phyloP scores from a whole-genome alignment of 2,113 vertebrate species.

The Pseudolaguvia tuberculata region DNA sequence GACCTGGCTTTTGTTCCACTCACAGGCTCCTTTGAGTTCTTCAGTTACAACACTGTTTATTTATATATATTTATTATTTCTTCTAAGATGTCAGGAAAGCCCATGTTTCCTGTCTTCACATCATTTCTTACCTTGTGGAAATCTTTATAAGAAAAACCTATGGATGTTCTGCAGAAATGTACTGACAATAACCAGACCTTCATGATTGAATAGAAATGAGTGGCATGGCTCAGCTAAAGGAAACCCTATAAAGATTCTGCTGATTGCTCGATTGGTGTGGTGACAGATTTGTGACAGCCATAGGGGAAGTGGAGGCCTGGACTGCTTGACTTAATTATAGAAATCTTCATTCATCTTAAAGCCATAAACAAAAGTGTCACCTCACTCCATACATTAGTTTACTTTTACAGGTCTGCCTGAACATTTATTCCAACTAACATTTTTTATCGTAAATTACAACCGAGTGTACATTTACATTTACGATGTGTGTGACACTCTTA shows the following conservation, averaged over 20 bases:
- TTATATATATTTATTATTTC: slow-evolving; percentile 8
- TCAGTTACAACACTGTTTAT: background rate
- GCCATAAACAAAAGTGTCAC: slow-evolving; percentile 33
- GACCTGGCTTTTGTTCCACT: background rate
- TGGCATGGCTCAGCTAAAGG: slow-evolving; percentile 18
- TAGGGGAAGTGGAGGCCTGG: slow-evolving; percentile 38
- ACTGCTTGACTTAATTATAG: slow-evolving; percentile 43
- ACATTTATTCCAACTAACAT: slow-evolving; percentile 28
- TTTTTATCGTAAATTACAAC: too few species aligned
- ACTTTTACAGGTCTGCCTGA: slow-evolving; percentile 11
- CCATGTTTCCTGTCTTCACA: background rate
- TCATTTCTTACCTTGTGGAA: slow-evolving; percentile 11
- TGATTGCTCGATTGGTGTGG: slow-evolving; percentile 44
- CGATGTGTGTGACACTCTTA: too few species aligned
- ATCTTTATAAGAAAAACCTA: slow-evolving; percentile 1
- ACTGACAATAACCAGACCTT: slow-evolving; percentile 25
- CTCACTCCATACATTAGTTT: background rate
- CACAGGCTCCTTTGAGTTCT: background rate
- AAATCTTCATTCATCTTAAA: slow-evolving; percentile 50
- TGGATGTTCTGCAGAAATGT: slow-evolving; percentile 19
- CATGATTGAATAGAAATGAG: slow-evolving; percentile 34
- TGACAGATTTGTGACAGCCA: slow-evolving; percentile 48
- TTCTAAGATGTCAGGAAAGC: background rate
- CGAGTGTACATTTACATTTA: background rate
- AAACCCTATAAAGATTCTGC: slow-evolving; percentile 3